Evolutionary conservation across 2,888 invertebrate genomes (phyloP), one percentile per base, ranked within the genome.

Genomic region (Megalurothrips usitatus): DNA sequence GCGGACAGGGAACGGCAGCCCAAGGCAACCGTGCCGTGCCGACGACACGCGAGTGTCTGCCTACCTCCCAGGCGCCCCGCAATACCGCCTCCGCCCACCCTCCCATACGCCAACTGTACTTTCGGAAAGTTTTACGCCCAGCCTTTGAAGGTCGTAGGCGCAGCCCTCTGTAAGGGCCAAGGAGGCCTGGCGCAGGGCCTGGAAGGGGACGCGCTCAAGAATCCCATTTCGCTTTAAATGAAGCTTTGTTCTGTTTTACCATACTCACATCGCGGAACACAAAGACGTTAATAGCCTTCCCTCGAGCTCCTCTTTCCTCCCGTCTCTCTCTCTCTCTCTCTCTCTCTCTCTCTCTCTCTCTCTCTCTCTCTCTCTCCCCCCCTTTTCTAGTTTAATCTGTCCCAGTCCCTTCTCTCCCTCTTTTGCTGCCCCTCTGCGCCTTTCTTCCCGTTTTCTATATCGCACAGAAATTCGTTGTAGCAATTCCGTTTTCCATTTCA

Each of bases 191-290:
- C 34, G 68, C 9, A 26, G 26, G 68, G 23, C 68, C 23, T 23
- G 68, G 23, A 11, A n/a, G n/a, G 23, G 68, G 10, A 12, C 68
- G 68, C 68, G 9, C 68, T 75, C 58, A 58, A 75, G 68, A 75
- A 75, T 75, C 68, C 68, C 68, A 75, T 75, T 75, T 26, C 68
- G 68, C 68, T 75, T 75, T 75, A 75, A 75, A 75, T 75, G 68
- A 75, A 75, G 68, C 68, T 75, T 75, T 75, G 68, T 75, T 75
- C 68, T 75, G 68, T 75, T 75, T 75, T 75, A 75, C 68, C 68
- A 75, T 75, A 75, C 68, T 75, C 68, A 75, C 68, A 75, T 75
- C 68, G 23, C 68, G 68, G 68, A 75, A 75, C 68, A 75, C 68
- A 75, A 75, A 75, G 68, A 75, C 68, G 68, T 75, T 75, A 75